phyloP scores from a whole-genome alignment of 2,797 vertebrate species.

The Semotilus atromaculatus region DNA sequence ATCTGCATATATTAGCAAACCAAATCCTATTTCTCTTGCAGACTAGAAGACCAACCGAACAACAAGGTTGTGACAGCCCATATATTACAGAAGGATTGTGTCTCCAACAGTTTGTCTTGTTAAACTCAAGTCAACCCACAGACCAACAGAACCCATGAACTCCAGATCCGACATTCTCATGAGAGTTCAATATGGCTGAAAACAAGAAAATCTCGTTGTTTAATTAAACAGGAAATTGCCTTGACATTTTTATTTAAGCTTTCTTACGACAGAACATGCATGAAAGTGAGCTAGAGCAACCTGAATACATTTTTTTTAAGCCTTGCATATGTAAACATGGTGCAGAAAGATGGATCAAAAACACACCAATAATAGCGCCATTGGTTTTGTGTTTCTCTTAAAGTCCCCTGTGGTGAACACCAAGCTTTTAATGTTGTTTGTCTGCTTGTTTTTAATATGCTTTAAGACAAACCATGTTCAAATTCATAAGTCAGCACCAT shows the following conservation, averaged over 20 bases:
- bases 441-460: no score
- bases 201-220: no score
- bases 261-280: not conserved
- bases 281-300: not conserved
- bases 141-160: not conserved
- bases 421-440: no score
- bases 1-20: constrained; percentile 4
- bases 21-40: not conserved
- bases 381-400: not conserved
- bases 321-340: not conserved
- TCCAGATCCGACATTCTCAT: not conserved
- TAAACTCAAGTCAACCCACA: not conserved
- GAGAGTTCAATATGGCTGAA: not conserved
- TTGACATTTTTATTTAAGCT: not conserved
- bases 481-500: no score
- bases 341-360: not conserved
- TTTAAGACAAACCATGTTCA: no score
- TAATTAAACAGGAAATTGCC: not conserved
- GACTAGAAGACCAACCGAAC: not conserved
- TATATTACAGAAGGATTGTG: constrained; percentile 2
- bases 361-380: not conserved
- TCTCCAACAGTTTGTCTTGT: not conserved
- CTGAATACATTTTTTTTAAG: not conserved
- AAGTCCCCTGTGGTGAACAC: no score
- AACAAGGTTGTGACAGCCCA: not conserved